A percentile compares a stretch with the other conserved stretches of the same genome.
These are phyloP conservation scores for Phalanger gymnotis DNA, from an alignment of 2,797 vertebrate species.

Conservation along the genomic window DNA sequence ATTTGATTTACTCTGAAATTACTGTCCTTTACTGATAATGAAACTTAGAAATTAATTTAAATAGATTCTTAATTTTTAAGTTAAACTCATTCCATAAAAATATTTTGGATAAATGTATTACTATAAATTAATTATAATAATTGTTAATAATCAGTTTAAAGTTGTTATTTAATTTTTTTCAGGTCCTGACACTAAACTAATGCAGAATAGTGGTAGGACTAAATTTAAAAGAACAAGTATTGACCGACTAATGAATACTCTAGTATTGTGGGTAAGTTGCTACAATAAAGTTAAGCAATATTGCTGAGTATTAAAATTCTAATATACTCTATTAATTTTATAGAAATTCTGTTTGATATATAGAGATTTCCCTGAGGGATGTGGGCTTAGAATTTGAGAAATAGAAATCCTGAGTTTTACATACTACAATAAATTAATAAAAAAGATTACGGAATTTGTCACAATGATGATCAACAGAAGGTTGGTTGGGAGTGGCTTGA, in stretches of 20 bases:
- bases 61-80: background rate
- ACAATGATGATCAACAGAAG: background rate
- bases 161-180: slow-evolving; percentile 41
- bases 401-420: background rate
- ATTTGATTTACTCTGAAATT: background rate
- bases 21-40: background rate
- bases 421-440: background rate
- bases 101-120: slow-evolving; percentile 20
- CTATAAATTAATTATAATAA: background rate
- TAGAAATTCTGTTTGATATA: slow-evolving; percentile 28
- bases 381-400: background rate
- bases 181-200: slow-evolving; percentile 92
- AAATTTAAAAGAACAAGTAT: slow-evolving; percentile 93
- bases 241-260: slow-evolving; percentile 92
- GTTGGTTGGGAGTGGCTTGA: background rate
- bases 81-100: slow-evolving; percentile 37
- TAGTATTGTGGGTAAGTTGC: slow-evolving; percentile 92
- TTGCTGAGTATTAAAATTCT: background rate
- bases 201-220: slow-evolving; percentile 92
- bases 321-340: slow-evolving; percentile 16
- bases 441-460: background rate
- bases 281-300: slow-evolving; percentile 9
- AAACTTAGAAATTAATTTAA: background rate
- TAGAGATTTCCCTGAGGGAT: background rate
- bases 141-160: slow-evolving; percentile 10